Base-by-base conservation (phyloP, 2,797 vertebrate genomes). In the Lindbergichthys nudifrons region DNA sequence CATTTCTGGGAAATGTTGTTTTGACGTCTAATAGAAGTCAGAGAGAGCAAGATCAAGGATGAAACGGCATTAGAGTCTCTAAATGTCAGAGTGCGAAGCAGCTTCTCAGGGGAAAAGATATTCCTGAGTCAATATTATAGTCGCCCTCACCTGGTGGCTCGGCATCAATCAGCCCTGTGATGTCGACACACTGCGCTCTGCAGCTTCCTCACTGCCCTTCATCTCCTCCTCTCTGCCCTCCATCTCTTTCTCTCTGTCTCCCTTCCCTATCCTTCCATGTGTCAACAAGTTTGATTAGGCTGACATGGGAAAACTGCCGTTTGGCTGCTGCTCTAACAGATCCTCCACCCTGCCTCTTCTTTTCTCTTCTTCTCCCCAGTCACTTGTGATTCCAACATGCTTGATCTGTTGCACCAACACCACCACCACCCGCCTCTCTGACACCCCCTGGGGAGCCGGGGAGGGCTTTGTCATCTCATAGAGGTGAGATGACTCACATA, bases 231-330 rank as follows among this genome's bases (percentile, higher is more conserved):
- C 78, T 4, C 68, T 54, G 64, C 58, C 72, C 75, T 75, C 79
- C 83, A 71, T 73, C 71, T 79, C 67, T 3, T 52, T 54, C 51
- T 58, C 63, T 75, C 77, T 6, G 52, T 61, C 77, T 75, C 47
- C 12, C 79, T 71, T 70, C 64, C 64, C 51, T 73, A 70, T 73
- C 72, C 62, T 79, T 81, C 73, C 70, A 77, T 42, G 65, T 67
- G 83, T 84, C 87, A 86, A 86, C 81, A 87, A 83, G 82, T 92
- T 83, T 90, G 88, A 91, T 88, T 83, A 72, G 71, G 39, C 78
- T 74, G 79, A 85, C 75, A 1, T 71, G 71, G 87, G 79, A 70
- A 83, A 80, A 69, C 59, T 73, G 68, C 75, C 52, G 81, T 70
- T 83, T 74, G 77, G 58, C 82, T 79, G 79, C 67, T n/a, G 71